A percentile compares a stretch with the other conserved stretches of the same genome.
These are phyloP conservation scores for Yasuhikotakia modesta DNA, from an alignment of 2,797 vertebrate genomes.

Conservation along the genomic window DNA sequence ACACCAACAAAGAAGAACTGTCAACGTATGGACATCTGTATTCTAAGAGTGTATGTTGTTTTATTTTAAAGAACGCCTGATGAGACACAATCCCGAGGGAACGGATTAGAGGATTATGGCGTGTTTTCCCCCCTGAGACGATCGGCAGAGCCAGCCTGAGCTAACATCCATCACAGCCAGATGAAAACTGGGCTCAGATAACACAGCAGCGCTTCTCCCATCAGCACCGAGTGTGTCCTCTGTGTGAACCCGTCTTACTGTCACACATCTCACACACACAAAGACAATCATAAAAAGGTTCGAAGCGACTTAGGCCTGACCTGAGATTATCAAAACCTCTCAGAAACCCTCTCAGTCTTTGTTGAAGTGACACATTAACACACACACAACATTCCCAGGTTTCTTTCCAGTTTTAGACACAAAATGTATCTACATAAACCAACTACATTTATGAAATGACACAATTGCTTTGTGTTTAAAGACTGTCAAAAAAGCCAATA, in stretches of 20 bases:
- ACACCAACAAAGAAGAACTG: not conserved
- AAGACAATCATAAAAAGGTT: slow-evolving; percentile 69
- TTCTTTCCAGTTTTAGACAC: not conserved
- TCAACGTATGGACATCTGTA: slow-evolving; percentile 31
- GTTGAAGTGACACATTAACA: slow-evolving; percentile 72
- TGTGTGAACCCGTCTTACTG: slow-evolving; percentile 56
- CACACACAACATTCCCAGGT: not conserved
- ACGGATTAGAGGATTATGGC: slow-evolving; percentile 74
- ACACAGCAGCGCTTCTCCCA: slow-evolving; percentile 53
- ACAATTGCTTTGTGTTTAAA: too few relatives aligned
- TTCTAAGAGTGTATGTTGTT: slow-evolving; percentile 24
- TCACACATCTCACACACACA: slow-evolving; percentile 37
- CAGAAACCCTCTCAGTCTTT: slow-evolving; percentile 63
- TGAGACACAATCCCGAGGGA: slow-evolving; percentile 73
- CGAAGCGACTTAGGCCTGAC: slow-evolving; percentile 75
- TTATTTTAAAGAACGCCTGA: slow-evolving; percentile 73
- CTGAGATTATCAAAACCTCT: slow-evolving; percentile 76
- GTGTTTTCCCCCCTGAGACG: slow-evolving; percentile 70
- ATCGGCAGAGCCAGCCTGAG: slow-evolving; percentile 36
- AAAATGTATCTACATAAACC: not conserved
- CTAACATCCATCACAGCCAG: slow-evolving; percentile 62
- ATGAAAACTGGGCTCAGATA: slow-evolving; percentile 71
- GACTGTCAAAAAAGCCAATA: not conserved
- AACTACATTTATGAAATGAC: too few relatives aligned
- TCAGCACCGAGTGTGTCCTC: slow-evolving; percentile 53